Conservation (phyloP, 2,797 vertebrate genomes). For the Pseudochirops cupreus region DNA sequence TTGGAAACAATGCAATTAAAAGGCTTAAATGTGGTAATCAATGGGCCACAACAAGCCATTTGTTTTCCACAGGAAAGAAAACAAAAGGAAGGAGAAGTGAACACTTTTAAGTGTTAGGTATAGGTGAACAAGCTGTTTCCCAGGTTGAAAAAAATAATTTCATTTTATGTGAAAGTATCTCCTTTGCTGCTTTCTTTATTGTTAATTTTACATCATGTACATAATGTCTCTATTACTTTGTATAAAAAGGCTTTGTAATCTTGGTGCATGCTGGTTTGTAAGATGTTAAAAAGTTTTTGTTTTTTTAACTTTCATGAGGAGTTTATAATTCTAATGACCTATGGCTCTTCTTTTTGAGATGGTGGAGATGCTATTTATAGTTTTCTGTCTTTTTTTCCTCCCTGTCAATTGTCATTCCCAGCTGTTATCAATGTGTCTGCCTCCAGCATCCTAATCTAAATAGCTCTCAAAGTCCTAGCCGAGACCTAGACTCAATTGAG, state of each 20-base stretch:
- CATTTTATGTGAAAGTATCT: neutral
- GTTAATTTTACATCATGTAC: neutral
- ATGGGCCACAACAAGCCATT: conserved; percentile 76
- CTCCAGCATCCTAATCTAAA: neutral
- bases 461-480: neutral
- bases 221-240: neutral
- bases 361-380: neutral
- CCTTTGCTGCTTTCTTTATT: neutral
- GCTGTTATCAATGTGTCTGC: neutral
- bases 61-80: conserved; percentile 67
- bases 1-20: conserved; percentile 82
- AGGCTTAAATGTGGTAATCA: conserved; percentile 79
- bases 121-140: conserved; percentile 41
- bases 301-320: neutral
- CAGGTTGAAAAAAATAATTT: neutral
- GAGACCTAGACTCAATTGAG: neutral
- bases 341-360: neutral
- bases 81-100: conserved; percentile 59
- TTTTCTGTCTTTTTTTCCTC: neutral
- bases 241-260: neutral
- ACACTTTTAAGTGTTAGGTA: neutral
- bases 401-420: neutral
- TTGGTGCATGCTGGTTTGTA: neutral
- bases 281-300: neutral
- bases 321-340: neutral